Evolutionary conservation across 2,797 vertebrate species (phyloP).

Genomic region (Champsocephalus esox): DNA sequence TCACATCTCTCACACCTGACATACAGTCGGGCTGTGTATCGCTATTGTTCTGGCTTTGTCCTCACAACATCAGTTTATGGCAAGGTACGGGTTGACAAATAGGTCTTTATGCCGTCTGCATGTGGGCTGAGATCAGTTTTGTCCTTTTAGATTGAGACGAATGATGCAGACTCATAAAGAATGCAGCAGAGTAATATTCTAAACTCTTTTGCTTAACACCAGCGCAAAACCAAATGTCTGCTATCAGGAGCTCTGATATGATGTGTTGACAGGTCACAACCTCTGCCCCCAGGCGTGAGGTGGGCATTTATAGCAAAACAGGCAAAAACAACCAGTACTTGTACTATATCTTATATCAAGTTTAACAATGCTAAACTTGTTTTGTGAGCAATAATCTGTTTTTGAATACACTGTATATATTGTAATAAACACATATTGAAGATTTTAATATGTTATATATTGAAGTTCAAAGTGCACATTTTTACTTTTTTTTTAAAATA

Average conservation of each 20-base stretch:
- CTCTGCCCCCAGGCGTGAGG: conserved; percentile 29
- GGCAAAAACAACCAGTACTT: not conserved
- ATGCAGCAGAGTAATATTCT: conserved; percentile 31
- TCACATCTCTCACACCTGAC: conserved; percentile 67
- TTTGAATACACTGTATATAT: no score
- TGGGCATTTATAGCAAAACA: conserved; percentile 1
- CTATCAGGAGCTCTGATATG: conserved; percentile 44
- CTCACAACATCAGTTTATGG: conserved; percentile 45
- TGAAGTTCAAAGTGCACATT: no score
- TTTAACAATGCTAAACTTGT: not conserved
- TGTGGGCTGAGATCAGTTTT: conserved; percentile 53
- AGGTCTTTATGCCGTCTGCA: conserved; percentile 48
- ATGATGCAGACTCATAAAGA: conserved; percentile 44
- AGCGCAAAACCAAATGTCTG: conserved; percentile 37
- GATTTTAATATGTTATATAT: no score
- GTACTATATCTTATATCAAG: not conserved
- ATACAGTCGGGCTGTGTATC: conserved; percentile 27
- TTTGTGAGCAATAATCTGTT: no score
- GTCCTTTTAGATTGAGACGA: conserved; percentile 60
- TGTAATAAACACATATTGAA: no score
- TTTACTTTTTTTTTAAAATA: no score
- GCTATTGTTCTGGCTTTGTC: conserved; percentile 41
- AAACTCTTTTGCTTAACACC: conserved; percentile 29
- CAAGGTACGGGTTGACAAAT: conserved; percentile 50
- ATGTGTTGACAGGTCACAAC: conserved; percentile 18